These are phyloP conservation scores for Sturnus vulgaris DNA, from an alignment of 2,113 vertebrate species.

Conservation along the genomic window DNA sequence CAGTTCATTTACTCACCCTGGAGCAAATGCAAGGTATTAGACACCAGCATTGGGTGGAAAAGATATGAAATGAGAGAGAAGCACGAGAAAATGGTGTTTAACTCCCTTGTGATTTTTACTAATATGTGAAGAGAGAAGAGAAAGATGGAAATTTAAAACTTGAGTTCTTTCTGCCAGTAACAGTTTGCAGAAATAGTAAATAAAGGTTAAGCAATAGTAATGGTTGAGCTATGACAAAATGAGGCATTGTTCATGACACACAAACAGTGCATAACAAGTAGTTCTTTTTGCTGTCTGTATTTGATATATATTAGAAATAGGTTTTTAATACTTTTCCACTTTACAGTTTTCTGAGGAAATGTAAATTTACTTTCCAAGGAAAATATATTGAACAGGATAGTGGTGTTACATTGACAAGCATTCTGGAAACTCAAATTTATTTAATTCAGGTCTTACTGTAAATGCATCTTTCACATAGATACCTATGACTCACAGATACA, in stretches of 20 bases:
- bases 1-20: background rate
- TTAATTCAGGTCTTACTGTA: background rate
- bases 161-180: background rate
- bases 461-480: background rate
- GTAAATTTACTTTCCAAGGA: background rate
- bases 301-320: background rate
- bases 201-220: background rate
- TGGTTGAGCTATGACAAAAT: background rate
- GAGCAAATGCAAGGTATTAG: background rate
- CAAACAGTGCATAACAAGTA: background rate
- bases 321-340: background rate
- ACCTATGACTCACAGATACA: background rate
- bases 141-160: background rate
- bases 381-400: background rate
- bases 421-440: background rate
- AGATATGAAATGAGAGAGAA: background rate
- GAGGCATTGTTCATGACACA: background rate
- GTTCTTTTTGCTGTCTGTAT: background rate
- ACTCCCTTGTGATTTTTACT: background rate
- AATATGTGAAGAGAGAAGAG: background rate
- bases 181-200: background rate
- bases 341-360: background rate
- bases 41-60: background rate
- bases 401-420: background rate
- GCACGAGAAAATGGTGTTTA: background rate